Evolutionary conservation across 2,113 vertebrate genomes (phyloP), one percentile per base, ranked within the genome.

Genomic region (Pao palembangensis): DNA sequence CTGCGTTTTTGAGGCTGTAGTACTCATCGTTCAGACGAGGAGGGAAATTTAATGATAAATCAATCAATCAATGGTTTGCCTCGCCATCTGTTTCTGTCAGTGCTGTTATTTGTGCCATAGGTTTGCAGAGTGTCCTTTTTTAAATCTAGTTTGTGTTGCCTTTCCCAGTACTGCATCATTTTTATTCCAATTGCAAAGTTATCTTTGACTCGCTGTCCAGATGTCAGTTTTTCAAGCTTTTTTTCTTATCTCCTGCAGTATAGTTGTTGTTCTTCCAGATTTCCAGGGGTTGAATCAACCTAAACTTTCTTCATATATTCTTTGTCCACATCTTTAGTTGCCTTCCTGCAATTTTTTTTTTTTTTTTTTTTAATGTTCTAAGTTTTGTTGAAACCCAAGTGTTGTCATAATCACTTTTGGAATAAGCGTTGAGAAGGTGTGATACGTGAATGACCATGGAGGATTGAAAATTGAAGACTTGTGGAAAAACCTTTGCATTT

Each of bases 51-150:
- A 38, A 28, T 38, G 34, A 38, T 38, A 1, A 38, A 11, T 38
- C 34, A 52, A 28, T 42, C 43, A 49, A 19, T 64, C 58, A 68
- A 63, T 79, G 38, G 60, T 51, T 64, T 50, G 66, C 17, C 31
- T 66, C 49, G 52, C 66, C 71, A 66, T 68, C 69, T 64, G 43
- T 55, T 58, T 55, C 53, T 68, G 56, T 71, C 70, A 67, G 28
- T 75, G 66, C 79, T 67, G 57, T 77, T 44, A 66, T 75, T 67
- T 65, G 86, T 90, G 90, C 88, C 90, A 91, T 90, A 90, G 79
- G 60, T 69, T 71, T 75, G 67, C 71, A 67, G 62, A 75, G 64
- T 83, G 74, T 47, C 51, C 67, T 76, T 84, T 71, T 69, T 38
- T 7, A 5, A 55, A 55, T 41, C 44, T 71, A 64, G 67, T 57